Evolutionary conservation across 2,888 invertebrate species (phyloP).

Genomic region (Agriotes lineatus): DNA sequence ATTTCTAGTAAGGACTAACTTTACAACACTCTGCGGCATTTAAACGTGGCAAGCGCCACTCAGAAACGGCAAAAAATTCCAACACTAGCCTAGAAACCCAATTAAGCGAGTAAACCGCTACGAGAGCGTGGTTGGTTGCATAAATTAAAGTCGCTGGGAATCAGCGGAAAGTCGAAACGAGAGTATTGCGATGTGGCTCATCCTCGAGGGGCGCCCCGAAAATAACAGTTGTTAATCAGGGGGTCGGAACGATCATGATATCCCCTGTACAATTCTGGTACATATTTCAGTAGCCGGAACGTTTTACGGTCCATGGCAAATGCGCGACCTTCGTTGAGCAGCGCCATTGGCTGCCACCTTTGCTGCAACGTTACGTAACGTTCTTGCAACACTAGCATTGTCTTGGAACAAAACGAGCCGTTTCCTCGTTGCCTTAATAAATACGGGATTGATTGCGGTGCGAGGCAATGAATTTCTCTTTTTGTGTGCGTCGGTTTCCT

Average conservation of each 20-base stretch:
- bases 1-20: too few species aligned
- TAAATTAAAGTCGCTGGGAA: constrained; percentile 21
- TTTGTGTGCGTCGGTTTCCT: not conserved
- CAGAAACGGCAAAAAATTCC: constrained; percentile 4
- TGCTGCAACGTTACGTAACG: constrained; percentile 14
- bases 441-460: not conserved
- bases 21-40: too few species aligned
- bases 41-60: not conserved
- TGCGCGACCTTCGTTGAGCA: constrained; percentile 28
- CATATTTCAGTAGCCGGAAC: too few species aligned
- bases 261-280: not conserved
- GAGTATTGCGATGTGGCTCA: constrained; percentile 13
- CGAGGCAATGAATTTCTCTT: not conserved
- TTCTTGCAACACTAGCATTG: constrained; percentile 26
- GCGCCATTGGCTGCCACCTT: constrained; percentile 30
- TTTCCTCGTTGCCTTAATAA: constrained; percentile 14
- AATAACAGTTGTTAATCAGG: constrained; percentile 7
- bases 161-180: constrained; percentile 9
- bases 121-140: constrained; percentile 18
- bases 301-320: constrained; percentile 13
- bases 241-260: too few species aligned
- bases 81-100: constrained; percentile 30
- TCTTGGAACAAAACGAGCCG: constrained; percentile 21
- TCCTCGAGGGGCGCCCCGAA: constrained; percentile 2
- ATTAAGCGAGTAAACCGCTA: constrained; percentile 23